phyloP scores from a whole-genome alignment of 2,888 invertebrate genomes.

The Chorisops tibialis region DNA sequence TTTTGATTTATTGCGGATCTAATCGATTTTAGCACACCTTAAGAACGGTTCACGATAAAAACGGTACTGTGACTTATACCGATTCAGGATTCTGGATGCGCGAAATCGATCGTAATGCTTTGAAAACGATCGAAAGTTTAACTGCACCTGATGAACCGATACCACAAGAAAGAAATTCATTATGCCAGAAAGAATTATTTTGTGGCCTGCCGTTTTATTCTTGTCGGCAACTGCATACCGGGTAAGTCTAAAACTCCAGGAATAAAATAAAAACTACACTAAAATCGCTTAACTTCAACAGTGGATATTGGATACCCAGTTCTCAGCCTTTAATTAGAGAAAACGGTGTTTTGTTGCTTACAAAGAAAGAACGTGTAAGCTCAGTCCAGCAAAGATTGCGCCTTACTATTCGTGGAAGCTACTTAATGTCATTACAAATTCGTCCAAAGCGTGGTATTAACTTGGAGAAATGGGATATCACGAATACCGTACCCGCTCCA shows the following conservation, averaged over 20 bases:
- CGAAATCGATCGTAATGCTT: constrained; percentile 43
- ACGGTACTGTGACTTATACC: constrained; percentile 41
- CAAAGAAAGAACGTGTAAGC: constrained; percentile 33
- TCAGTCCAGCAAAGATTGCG: constrained; percentile 36
- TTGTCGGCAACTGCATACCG: constrained; percentile 39
- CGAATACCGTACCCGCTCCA: constrained; percentile 38
- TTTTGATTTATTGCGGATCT: constrained; percentile 8
- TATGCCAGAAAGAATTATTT: constrained; percentile 42
- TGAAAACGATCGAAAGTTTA: constrained; percentile 44
- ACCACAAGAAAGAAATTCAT: constrained; percentile 39
- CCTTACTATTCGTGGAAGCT: constrained; percentile 39
- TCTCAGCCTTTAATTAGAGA: constrained; percentile 41
- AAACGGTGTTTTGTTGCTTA: constrained; percentile 36
- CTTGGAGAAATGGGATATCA: constrained; percentile 39
- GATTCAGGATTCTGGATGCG: constrained; percentile 45
- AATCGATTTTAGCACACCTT: constrained; percentile 39
- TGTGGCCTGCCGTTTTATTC: constrained; percentile 43
- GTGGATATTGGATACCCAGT: constrained; percentile 43
- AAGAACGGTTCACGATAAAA: constrained; percentile 42
- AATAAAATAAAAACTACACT: neutral
- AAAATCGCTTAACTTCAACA: constrained; percentile 25
- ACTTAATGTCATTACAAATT: constrained; percentile 40
- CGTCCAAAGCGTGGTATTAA: constrained; percentile 39
- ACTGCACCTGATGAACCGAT: constrained; percentile 43
- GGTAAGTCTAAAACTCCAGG: constrained; percentile 36